Conservation (phyloP, 2,888 invertebrate species). For the Mamestra brassicae region DNA sequence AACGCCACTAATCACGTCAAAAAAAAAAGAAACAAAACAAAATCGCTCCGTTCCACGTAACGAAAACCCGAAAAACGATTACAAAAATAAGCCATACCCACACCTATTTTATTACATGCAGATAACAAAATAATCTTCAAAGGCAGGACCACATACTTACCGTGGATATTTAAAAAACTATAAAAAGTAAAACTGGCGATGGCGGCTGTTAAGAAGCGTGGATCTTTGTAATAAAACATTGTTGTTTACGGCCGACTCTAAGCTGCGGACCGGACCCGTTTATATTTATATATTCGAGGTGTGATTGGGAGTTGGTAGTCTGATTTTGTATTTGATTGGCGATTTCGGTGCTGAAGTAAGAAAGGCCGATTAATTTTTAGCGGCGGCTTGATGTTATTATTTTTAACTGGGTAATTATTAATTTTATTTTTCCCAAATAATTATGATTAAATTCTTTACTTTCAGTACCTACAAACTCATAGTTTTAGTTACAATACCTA, state of each 20-base stretch:
- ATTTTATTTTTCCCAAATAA: no score
- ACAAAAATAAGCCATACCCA: slow-evolving; percentile 72
- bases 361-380: neutral
- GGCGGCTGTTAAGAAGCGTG: slow-evolving; percentile 76
- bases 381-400: neutral
- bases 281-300: slow-evolving; percentile 52
- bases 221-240: slow-evolving; percentile 84
- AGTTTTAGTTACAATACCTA: no score
- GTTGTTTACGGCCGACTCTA: slow-evolving; percentile 81
- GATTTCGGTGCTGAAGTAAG: slow-evolving; percentile 29
- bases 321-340: slow-evolving; percentile 45
- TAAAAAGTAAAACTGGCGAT: slow-evolving; percentile 79
- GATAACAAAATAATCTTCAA: slow-evolving; percentile 88
- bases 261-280: slow-evolving; percentile 35
- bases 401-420: neutral
- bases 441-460: no score
- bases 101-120: slow-evolving; percentile 84
- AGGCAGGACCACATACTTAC: slow-evolving; percentile 72
- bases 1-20: slow-evolving; percentile 35
- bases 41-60: slow-evolving; percentile 64
- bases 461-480: no score
- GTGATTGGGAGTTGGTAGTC: slow-evolving; percentile 55
- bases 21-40: slow-evolving; percentile 32
- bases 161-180: slow-evolving; percentile 87
- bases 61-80: slow-evolving; percentile 60